Conservation (phyloP, 2,797 vertebrate species). For the Sphenopsis melanotis region DNA sequence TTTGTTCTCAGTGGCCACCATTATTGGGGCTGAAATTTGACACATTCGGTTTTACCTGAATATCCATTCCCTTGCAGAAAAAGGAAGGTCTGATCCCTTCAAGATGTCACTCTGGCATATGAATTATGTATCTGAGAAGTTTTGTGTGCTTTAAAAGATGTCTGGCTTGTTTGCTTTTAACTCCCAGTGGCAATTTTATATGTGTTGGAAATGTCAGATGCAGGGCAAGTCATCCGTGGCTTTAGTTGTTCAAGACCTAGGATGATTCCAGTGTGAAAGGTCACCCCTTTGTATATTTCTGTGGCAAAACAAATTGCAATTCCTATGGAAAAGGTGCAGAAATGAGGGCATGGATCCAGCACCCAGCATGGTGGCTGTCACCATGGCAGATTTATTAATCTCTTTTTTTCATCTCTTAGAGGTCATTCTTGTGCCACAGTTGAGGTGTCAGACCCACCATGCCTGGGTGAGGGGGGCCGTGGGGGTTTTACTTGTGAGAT, state of each 20-base stretch:
- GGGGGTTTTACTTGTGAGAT: not conserved
- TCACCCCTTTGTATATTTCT: not conserved
- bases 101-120: not conserved
- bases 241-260: not conserved
- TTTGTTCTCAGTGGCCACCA: not conserved
- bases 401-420: not conserved
- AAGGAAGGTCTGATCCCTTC: not conserved
- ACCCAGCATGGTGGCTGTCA: accelerated
- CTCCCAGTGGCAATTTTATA: not conserved
- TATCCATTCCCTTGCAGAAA: not conserved
- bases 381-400: not conserved
- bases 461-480: accelerated
- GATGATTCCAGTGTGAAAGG: not conserved
- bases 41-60: not conserved
- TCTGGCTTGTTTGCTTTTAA: not conserved
- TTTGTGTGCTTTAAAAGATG: not conserved
- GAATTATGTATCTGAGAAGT: not conserved
- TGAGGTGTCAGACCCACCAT: not conserved
- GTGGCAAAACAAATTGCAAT: not conserved
- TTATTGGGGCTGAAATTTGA: not conserved
- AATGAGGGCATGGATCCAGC: not conserved
- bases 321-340: not conserved
- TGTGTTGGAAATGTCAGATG: not conserved
- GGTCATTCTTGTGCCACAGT: not conserved
- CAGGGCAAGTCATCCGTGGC: not conserved